Conservation (phyloP, 1,140 invertebrate genomes). For the Chelonus insularis region DNA sequence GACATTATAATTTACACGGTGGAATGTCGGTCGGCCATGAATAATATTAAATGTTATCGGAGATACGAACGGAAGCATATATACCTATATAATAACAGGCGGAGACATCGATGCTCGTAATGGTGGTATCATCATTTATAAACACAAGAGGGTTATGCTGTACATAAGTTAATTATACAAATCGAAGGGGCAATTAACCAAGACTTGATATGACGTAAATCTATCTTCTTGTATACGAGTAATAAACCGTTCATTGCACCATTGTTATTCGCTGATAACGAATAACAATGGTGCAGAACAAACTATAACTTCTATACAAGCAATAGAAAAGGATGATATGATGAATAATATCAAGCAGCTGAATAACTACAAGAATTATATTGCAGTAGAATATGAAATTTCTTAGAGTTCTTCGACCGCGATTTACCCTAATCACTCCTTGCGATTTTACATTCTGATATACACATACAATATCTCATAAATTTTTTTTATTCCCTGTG, state of each 20-base stretch:
- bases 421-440: not conserved
- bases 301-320: not conserved
- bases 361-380: not conserved
- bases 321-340: not conserved
- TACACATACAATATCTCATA: not conserved
- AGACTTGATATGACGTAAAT: slow-evolving; percentile 16
- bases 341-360: not conserved
- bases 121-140: not conserved
- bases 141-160: not conserved
- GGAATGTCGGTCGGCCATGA: not conserved
- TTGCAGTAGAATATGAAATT: not conserved
- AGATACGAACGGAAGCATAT: slow-evolving; percentile 9
- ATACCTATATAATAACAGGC: not conserved
- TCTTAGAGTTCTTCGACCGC: slow-evolving; percentile 2
- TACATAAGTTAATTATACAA: not conserved
- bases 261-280: not conserved
- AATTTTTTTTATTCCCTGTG: not conserved
- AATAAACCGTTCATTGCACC: slow-evolving; percentile 20
- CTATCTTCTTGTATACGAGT: not conserved
- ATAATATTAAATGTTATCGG: slow-evolving; percentile 8
- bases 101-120: slow-evolving; percentile 7
- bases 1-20: too few relatives aligned
- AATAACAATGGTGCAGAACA: not conserved
- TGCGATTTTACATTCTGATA: slow-evolving; percentile 5
- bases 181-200: slow-evolving; percentile 16